Conservation (phyloP, 1,140 invertebrate species). For the Bombus balteatus region DNA sequence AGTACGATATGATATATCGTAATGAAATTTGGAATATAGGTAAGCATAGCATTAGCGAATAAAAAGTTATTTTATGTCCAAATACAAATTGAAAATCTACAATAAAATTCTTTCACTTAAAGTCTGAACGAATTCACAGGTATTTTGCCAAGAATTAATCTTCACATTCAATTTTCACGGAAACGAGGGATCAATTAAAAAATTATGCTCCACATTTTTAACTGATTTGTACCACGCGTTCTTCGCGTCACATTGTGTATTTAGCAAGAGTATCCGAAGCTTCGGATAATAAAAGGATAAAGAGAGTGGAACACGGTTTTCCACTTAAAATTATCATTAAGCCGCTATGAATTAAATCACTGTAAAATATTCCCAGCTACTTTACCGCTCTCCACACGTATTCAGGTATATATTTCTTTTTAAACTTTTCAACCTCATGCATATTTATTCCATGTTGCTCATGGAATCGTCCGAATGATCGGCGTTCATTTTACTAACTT, state of each 20-base stretch:
- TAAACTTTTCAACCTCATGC: neutral
- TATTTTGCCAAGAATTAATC: no score
- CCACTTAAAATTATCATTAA: neutral
- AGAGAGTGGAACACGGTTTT: neutral
- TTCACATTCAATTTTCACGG: no score
- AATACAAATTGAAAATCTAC: no score
- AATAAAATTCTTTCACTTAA: no score
- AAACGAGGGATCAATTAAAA: no score
- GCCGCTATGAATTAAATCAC: neutral
- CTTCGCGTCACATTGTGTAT: neutral
- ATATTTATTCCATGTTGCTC: neutral
- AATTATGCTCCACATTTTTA: no score
- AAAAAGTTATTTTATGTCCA: no score
- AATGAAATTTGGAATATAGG: no score
- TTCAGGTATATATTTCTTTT: neutral
- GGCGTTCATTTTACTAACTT: neutral
- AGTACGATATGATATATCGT: no score
- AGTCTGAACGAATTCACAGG: no score
- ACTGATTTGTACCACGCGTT: neutral
- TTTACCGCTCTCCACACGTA: neutral
- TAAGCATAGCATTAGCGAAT: no score
- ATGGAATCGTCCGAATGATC: no score
- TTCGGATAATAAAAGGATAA: neutral
- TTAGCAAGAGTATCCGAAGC: neutral
- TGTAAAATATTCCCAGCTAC: neutral